Base-by-base conservation (phyloP, 2,797 vertebrate genomes). In the Galaxias olidus region DNA sequence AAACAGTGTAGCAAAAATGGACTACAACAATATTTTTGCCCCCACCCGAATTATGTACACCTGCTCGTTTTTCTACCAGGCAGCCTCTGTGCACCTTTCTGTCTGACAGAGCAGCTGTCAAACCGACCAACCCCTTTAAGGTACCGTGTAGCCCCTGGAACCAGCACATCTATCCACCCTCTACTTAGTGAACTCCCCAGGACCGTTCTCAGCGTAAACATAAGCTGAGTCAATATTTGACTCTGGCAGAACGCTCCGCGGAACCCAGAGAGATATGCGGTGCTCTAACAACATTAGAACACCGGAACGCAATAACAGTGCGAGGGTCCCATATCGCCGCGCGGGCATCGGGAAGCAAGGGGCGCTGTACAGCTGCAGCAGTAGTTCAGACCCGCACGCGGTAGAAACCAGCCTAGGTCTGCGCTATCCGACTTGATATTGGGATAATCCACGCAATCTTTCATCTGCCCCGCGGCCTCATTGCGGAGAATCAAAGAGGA, bases 191-290 rank as follows among this genome's bases (percentile, higher is more conserved):
- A 83, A 78, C 80, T 78, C 72, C 75, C 55, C 77, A 74, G 77
- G 63, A 79, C 65, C 58, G 60, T 74, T 70, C 64, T 67, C 63
- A 59, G 59, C 75, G 84, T 73, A 86, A 84, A 77, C 62, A 61
- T 75, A 86, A 80, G 75, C 86, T 84, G 65, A 75, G 84, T 84
- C 83, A 89, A 88, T 86, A 87, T 87, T 86, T 84, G 63, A 79
- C 71, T 72, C 67, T 73, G 58, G 65, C 75, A 79, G 84, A 79
- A 80, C 76, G 79, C 80, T 76, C 59, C 43, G 4, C 51, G 72
- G 59, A 73, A 80, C 71, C 69, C 77, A 55, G 57, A 65, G 68
- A 80, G 73, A 82, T 81, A 72, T 66, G 69, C 57, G 61, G 80
- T 73, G 74, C 69, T 63, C 61, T 72, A 65, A 61, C 66, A 63